Evolutionary conservation across 1,140 invertebrate species (phyloP).

Genomic region (Meteorus sp.): DNA sequence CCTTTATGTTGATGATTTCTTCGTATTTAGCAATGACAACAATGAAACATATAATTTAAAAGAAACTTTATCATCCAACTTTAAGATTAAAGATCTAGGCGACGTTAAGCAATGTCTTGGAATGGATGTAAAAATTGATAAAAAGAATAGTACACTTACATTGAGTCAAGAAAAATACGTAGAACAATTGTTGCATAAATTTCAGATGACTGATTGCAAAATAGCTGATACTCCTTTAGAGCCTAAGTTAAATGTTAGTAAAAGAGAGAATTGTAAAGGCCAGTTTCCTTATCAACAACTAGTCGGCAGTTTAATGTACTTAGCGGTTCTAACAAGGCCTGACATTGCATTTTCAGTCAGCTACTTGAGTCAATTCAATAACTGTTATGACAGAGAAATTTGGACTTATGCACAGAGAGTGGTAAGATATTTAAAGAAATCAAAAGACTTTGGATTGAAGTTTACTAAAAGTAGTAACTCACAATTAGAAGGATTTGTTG

Average conservation of each 20-base stretch:
- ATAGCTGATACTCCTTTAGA: conserved; percentile 42
- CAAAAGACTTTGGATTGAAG: conserved; percentile 17
- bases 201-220: conserved; percentile 46
- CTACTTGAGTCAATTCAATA: conserved; percentile 30
- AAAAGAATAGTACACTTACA: background rate
- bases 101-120: conserved; percentile 27
- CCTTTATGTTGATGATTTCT: conserved; percentile 50
- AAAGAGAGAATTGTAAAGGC: background rate
- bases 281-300: conserved; percentile 15
- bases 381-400: conserved; percentile 20
- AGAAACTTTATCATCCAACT: conserved; percentile 19
- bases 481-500: conserved; percentile 34
- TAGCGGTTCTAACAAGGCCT: conserved; percentile 40
- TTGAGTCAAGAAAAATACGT: conserved; percentile 36
- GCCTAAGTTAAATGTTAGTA: background rate
- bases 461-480: background rate
- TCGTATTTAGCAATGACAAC: conserved; percentile 36
- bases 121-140: conserved; percentile 26
- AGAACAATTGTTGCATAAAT: conserved; percentile 40
- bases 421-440: conserved; percentile 33
- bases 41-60: conserved; percentile 22
- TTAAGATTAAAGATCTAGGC: conserved; percentile 35
- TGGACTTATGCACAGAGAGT: conserved; percentile 30
- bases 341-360: conserved; percentile 47
- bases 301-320: conserved; percentile 36